Conservation (phyloP, 2,888 invertebrate species). For the Plagodis dolabraria region DNA sequence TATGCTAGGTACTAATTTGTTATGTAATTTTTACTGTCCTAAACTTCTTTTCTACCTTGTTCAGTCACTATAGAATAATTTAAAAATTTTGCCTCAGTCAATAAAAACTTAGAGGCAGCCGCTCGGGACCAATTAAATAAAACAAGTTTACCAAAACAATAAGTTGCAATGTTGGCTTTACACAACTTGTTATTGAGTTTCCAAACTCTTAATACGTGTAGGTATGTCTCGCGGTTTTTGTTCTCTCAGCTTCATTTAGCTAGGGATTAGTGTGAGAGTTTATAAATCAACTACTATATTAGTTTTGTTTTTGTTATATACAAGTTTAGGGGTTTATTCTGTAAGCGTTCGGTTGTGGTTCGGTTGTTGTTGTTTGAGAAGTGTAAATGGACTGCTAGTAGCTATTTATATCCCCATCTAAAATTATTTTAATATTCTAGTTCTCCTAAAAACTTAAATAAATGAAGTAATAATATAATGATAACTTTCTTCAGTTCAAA, state of each 20-base stretch:
- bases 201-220: slow-evolving; percentile 58
- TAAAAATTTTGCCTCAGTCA: slow-evolving; percentile 57
- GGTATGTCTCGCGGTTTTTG: slow-evolving; percentile 37
- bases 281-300: slow-evolving; percentile 37
- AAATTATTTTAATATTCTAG: too few relatives aligned
- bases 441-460: too few relatives aligned
- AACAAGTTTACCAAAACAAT: slow-evolving; percentile 75
- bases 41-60: slow-evolving; percentile 1
- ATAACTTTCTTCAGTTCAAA: too few relatives aligned
- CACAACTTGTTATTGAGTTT: slow-evolving; percentile 72
- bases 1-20: too few relatives aligned
- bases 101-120: slow-evolving; percentile 61
- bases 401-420: too few relatives aligned
- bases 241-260: slow-evolving; percentile 34
- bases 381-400: background rate
- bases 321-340: slow-evolving; percentile 13
- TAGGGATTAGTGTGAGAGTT: slow-evolving; percentile 33
- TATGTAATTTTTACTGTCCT: too few relatives aligned
- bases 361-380: slow-evolving; percentile 5
- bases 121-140: slow-evolving; percentile 69
- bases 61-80: slow-evolving; percentile 46
- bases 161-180: slow-evolving; percentile 71
- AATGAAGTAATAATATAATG: too few relatives aligned
- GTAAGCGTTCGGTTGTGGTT: slow-evolving; percentile 6
- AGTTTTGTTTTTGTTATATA: slow-evolving; percentile 35